These are phyloP conservation scores for Tachycineta bicolor DNA, from an alignment of 2,113 vertebrate genomes.

Conservation along the genomic window DNA sequence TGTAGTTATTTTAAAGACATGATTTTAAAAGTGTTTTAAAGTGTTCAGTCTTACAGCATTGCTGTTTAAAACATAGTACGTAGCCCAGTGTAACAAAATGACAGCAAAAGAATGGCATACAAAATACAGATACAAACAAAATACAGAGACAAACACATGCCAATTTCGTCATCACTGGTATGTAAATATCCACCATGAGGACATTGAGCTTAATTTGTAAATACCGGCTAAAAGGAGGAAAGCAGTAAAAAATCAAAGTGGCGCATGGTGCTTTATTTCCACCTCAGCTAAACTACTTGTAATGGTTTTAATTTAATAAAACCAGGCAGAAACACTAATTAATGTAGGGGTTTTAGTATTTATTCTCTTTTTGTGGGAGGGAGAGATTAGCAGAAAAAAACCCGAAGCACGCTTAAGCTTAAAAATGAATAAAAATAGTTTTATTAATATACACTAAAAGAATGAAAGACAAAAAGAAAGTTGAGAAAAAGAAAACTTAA, in stretches of 20 bases:
- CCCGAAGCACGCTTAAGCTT: no score
- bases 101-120: not conserved
- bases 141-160: not conserved
- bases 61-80: not conserved
- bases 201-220: not conserved
- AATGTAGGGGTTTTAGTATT: no score
- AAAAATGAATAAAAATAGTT: no score
- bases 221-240: not conserved
- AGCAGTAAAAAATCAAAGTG: not conserved
- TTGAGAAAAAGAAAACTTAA: no score
- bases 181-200: not conserved
- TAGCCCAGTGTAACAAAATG: not conserved
- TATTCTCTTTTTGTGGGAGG: no score
- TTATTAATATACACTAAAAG: no score
- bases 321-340: no score
- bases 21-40: not conserved
- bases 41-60: not conserved
- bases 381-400: no score
- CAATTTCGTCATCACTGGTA: not conserved
- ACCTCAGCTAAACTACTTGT: not conserved
- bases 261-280: not conserved
- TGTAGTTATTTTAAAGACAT: not conserved
- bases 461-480: no score
- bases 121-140: not conserved
- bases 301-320: no score